These are phyloP conservation scores for Alces alces DNA, from an alignment of 2,113 vertebrate genomes.

Conservation along the genomic window DNA sequence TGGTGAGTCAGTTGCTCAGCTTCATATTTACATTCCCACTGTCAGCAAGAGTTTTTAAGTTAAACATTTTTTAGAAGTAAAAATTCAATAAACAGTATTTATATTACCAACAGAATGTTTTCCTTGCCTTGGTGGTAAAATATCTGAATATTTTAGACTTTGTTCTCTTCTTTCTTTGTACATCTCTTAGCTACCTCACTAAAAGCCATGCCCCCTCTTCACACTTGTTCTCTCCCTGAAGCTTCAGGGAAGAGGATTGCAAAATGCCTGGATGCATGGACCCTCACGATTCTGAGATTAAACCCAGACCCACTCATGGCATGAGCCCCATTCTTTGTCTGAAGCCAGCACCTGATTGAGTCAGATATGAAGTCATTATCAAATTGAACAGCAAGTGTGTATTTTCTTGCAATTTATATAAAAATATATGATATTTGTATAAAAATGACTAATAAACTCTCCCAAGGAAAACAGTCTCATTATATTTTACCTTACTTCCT, in stretches of 20 bases:
- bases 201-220: neutral
- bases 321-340: neutral
- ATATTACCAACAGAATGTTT: slow-evolving; percentile 62
- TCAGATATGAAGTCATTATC: neutral
- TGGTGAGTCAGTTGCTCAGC: slow-evolving; percentile 70
- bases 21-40: slow-evolving; percentile 79
- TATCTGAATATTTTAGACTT: neutral
- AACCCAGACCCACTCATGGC: neutral
- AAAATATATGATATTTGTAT: neutral
- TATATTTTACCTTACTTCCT: slow-evolving; percentile 26
- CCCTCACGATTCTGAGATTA: neutral
- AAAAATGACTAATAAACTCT: slow-evolving; percentile 7
- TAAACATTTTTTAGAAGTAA: slow-evolving; percentile 77
- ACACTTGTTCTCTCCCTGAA: neutral
- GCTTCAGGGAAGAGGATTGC: neutral
- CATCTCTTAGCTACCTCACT: neutral
- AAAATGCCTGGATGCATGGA: neutral
- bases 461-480: neutral
- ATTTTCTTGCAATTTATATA: neutral
- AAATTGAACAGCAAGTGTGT: neutral
- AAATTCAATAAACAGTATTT: slow-evolving; percentile 78
- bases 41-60: slow-evolving; percentile 74
- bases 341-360: neutral
- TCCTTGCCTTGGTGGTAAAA: slow-evolving; percentile 43
- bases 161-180: neutral